Evolutionary conservation across 2,888 invertebrate genomes (phyloP).

Genomic region (Cataglyphis cursor): DNA sequence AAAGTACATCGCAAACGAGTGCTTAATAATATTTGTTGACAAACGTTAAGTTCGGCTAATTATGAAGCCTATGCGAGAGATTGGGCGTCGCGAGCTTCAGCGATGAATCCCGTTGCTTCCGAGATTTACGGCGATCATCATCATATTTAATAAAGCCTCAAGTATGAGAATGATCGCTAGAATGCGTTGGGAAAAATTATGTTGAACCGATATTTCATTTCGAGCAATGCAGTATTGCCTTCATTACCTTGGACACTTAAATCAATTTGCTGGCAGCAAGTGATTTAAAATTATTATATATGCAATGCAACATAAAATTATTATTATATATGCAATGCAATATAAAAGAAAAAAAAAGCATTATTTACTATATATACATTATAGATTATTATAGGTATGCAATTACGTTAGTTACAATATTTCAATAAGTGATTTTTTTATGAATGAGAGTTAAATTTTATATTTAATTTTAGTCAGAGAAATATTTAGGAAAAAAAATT

Average conservation of each 20-base stretch:
- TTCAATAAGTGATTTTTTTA: background rate
- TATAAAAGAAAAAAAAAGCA: background rate
- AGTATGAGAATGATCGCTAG: slow-evolving; percentile 3
- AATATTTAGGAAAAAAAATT: background rate
- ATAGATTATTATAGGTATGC: background rate
- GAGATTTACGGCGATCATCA: slow-evolving; percentile 44
- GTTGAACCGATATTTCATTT: slow-evolving; percentile 11
- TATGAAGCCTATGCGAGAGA: slow-evolving; percentile 39
- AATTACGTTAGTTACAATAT: background rate
- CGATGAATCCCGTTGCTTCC: slow-evolving; percentile 18
- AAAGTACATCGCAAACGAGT: slow-evolving; percentile 54
- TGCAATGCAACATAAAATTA: background rate
- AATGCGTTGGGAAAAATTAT: slow-evolving; percentile 9
- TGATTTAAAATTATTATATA: background rate
- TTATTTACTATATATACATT: background rate
- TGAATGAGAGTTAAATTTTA: background rate
- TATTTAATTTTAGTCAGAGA: background rate
- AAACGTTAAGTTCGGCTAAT: slow-evolving; percentile 62
- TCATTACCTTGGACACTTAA: background rate
- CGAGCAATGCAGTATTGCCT: background rate
- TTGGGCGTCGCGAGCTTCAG: slow-evolving; percentile 30
- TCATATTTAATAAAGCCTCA: slow-evolving; percentile 25
- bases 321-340: background rate
- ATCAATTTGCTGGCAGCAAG: background rate
- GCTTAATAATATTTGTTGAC: slow-evolving; percentile 62